Conservation (phyloP, 2,888 invertebrate genomes). For the Drosophila ochracea region DNA sequence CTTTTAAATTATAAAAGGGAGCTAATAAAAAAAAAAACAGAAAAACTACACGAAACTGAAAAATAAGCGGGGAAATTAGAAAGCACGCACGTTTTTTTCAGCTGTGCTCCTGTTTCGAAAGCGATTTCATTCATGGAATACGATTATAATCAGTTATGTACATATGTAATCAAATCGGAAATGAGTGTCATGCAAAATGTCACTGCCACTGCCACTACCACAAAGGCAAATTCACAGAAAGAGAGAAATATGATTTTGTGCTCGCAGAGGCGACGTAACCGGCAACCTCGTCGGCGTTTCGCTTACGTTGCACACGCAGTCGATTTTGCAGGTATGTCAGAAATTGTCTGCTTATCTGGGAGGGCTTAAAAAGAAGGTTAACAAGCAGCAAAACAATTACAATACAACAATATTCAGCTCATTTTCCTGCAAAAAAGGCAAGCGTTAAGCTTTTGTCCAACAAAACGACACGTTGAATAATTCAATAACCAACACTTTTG, state of each 20-base stretch:
- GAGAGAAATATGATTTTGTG: neutral
- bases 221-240: neutral
- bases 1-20: conserved; percentile 36
- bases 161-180: conserved; percentile 12
- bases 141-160: neutral
- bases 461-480: conserved; percentile 33
- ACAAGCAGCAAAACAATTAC: conserved; percentile 13
- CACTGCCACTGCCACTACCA: conserved; percentile 4
- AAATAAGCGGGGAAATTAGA: conserved; percentile 24
- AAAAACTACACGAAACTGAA: conserved; percentile 5
- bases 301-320: conserved; percentile 43
- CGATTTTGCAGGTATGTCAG: neutral
- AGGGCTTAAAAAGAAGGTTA: conserved; percentile 24
- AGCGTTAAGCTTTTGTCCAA: conserved; percentile 45
- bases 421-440: conserved; percentile 23
- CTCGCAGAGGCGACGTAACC: conserved; percentile 8
- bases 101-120: conserved; percentile 3
- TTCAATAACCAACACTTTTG: conserved; percentile 35
- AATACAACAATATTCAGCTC: conserved; percentile 21
- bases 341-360: conserved; percentile 22
- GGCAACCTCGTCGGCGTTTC: conserved; percentile 2
- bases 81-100: conserved; percentile 41
- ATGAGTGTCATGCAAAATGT: conserved; percentile 13
- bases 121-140: conserved; percentile 55
- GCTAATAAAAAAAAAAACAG: conserved; percentile 36